phyloP scores from a whole-genome alignment of 1,140 invertebrate genomes.

The Hylyphantes graminicola region DNA sequence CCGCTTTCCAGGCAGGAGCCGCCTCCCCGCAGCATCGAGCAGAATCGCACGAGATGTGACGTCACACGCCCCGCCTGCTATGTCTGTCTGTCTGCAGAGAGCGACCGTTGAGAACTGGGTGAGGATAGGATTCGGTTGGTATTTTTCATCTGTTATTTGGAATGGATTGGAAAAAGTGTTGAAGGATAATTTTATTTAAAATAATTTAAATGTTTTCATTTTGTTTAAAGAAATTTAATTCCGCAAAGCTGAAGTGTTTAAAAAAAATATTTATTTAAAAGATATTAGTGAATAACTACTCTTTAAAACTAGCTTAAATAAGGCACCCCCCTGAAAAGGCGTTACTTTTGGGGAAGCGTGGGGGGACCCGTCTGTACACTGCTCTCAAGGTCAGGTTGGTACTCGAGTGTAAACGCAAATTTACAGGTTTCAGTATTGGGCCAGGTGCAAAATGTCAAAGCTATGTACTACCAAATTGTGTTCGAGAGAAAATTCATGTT shows the following conservation, averaged over 20 bases:
- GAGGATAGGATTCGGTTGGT: neutral
- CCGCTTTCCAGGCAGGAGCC: slow-evolving; percentile 28
- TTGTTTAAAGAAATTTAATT: too few relatives aligned
- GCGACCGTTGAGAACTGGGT: neutral
- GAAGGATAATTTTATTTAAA: too few relatives aligned
- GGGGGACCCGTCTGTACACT: slow-evolving; percentile 18
- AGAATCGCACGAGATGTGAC: slow-evolving; percentile 54
- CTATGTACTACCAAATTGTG: too few relatives aligned
- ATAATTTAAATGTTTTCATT: too few relatives aligned
- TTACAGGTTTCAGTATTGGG: neutral
- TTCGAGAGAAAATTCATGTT: too few relatives aligned
- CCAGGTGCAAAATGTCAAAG: too few relatives aligned
- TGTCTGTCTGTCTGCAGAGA: slow-evolving; percentile 16
- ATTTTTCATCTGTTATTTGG: neutral
- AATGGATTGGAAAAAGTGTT: too few relatives aligned
- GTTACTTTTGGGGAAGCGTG: slow-evolving; percentile 7
- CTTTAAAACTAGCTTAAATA: too few relatives aligned
- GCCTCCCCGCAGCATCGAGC: slow-evolving; percentile 49
- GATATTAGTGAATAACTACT: too few relatives aligned
- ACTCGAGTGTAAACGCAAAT: slow-evolving; percentile 1
- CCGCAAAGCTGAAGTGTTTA: too few relatives aligned
- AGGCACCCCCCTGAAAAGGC: neutral
- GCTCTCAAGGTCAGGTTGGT: slow-evolving; percentile 50
- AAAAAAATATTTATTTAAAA: too few relatives aligned
- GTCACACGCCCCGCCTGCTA: slow-evolving; percentile 51